A percentile compares a stretch with the other conserved stretches of the same genome.
Evolutionary conservation across 2,888 invertebrate genomes (phyloP).

Genomic region (Aplocera efformata): DNA sequence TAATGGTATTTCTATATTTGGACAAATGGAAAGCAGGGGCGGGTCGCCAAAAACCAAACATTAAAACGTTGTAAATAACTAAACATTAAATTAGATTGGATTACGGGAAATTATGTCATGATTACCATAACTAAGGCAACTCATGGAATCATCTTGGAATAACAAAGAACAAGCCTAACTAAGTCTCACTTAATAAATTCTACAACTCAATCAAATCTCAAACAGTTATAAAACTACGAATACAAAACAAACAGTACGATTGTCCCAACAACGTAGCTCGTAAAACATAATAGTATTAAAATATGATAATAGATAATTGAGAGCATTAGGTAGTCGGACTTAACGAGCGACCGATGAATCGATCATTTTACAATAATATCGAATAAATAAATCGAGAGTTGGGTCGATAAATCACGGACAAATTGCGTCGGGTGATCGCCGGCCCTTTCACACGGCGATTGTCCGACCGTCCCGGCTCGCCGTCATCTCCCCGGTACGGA

Average conservation of each 20-base stretch:
- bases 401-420: conserved; percentile 37
- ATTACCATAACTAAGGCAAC: no score
- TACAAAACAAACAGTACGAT: conserved; percentile 24
- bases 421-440: conserved; percentile 31
- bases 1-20: no score
- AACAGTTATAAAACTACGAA: conserved; percentile 8
- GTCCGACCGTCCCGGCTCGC: conserved; percentile 22
- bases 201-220: conserved; percentile 7
- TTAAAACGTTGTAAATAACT: no score
- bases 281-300: conserved; percentile 37
- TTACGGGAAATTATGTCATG: no score
- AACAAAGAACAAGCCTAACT: no score
- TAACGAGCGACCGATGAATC: conserved; percentile 32
- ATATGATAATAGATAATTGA: conserved; percentile 37
- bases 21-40: no score
- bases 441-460: conserved; percentile 34
- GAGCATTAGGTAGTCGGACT: conserved; percentile 25
- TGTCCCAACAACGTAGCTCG: conserved; percentile 16
- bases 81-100: no score
- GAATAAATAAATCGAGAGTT: conserved; percentile 26
- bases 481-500: background rate
- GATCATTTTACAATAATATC: conserved; percentile 37
- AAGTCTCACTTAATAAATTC: no score
- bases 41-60: no score
- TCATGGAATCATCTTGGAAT: no score